Percentiles rank a stretch among this genome's conserved stretches.
phyloP scores from a whole-genome alignment of 2,797 vertebrate species.

The Pempheris klunzingeri region DNA sequence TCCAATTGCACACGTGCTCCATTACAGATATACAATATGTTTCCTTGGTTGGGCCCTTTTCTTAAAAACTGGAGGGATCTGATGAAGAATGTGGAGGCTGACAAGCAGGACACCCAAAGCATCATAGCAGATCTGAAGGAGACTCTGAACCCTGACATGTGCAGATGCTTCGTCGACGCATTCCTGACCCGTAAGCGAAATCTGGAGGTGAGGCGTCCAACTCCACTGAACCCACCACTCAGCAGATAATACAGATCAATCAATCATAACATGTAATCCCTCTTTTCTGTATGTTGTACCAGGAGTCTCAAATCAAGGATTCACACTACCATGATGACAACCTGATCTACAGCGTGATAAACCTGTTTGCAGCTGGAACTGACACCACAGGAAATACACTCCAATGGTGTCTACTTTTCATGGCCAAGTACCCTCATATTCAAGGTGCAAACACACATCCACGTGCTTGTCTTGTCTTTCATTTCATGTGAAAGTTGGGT shows the following conservation, averaged over 20 bases:
- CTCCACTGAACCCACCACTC: neutral
- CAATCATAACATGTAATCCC: neutral
- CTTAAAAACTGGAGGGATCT: constrained; percentile 50
- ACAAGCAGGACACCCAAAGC: rapidly evolving
- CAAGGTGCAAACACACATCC: constrained; percentile 64
- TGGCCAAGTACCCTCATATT: constrained; percentile 76
- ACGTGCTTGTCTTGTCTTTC: neutral
- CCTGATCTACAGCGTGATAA: constrained; percentile 49
- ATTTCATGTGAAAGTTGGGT: neutral
- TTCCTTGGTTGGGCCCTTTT: constrained; percentile 57
- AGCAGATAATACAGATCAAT: neutral
- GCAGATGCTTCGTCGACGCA: constrained; percentile 65
- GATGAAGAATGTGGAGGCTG: constrained; percentile 18
- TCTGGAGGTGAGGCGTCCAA: constrained; percentile 47
- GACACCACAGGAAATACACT: constrained; percentile 71
- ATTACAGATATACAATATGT: constrained; percentile 52
- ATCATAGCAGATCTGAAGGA: constrained; percentile 47
- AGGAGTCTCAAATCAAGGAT: constrained; percentile 33
- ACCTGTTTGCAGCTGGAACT: constrained; percentile 77
- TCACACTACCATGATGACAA: constrained; percentile 67
- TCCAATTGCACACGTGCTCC: neutral
- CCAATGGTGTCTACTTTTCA: constrained; percentile 72
- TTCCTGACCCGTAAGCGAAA: constrained; percentile 56
- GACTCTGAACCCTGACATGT: constrained; percentile 54
- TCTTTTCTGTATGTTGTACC: neutral